These are phyloP conservation scores for Brachylomia viminalis DNA, from an alignment of 2,888 invertebrate genomes.

Conservation along the genomic window DNA sequence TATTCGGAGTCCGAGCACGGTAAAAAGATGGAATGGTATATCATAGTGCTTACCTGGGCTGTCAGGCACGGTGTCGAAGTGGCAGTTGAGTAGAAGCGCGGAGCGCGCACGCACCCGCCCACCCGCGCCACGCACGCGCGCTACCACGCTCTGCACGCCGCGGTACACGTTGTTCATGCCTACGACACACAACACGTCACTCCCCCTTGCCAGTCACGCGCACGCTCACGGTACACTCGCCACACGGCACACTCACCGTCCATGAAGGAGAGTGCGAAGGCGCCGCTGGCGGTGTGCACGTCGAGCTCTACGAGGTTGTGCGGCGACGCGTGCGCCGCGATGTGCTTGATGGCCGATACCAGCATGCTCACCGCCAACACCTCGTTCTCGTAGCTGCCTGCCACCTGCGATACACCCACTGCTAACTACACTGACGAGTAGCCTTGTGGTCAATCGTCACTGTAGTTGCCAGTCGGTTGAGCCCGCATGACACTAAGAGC, in stretches of 20 bases:
- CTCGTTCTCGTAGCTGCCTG: constrained; percentile 96
- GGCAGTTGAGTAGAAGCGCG: constrained; percentile 96
- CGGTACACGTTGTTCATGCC: constrained; percentile 95
- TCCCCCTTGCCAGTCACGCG: not conserved
- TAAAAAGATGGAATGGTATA: not conserved
- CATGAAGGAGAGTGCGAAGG: constrained; percentile 94
- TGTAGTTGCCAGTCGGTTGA: not conserved
- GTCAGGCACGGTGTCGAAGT: constrained; percentile 96
- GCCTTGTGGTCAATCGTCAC: constrained; percentile 5
- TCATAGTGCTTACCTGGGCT: constrained; percentile 92
- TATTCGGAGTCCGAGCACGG: not conserved
- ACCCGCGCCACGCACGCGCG: constrained; percentile 87
- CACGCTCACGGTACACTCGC: not conserved
- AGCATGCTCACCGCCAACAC: constrained; percentile 92
- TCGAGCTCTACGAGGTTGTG: constrained; percentile 92
- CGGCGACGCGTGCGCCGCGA: constrained; percentile 87
- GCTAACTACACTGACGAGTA: not conserved
- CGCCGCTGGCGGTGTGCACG: constrained; percentile 93
- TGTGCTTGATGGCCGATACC: constrained; percentile 87
- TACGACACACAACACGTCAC: constrained; percentile 58
- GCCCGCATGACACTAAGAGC: not conserved
- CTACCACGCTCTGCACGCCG: constrained; percentile 95
- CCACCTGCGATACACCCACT: constrained; percentile 74
- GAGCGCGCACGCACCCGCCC: constrained; percentile 82
- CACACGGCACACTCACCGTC: constrained; percentile 83